Base-by-base conservation (phyloP, 1,140 invertebrate species). In the Oryzaephilus surinamensis region DNA sequence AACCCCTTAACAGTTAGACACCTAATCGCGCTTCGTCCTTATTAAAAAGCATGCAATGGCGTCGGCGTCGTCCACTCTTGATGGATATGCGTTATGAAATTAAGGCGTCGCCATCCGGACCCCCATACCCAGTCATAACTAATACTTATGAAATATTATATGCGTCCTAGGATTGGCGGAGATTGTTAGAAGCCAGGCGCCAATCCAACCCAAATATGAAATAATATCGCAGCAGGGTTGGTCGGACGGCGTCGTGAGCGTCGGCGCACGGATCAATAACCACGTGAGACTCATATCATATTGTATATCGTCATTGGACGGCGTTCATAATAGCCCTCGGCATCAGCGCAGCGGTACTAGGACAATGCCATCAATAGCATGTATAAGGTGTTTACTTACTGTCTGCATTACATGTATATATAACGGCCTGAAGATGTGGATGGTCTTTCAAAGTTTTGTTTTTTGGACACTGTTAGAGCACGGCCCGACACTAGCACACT, bases 201-300 rank as follows among this genome's bases (percentile, higher is more conserved):
- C 56, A 58, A 58, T 58, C 45, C 42, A 44, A 52, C 43, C 39
- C 44, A 57, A 52, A 55, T 58, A 58, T 58, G 56, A 58, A 55
- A 58, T 58, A 50, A 58, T 56, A 57, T 41, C 11, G 41, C 18
- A 8, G 18, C 32, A 26, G 14, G 34, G 35, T 32, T 41, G 28
- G 26, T 29, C 40, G 40, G 36, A 30, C 27, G 21, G 36, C 36
- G 36, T 38, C 36, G 36, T 31, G 6, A 41, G 48, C 48, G 50
- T 52, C 50, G 47, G 50, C 49, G 45, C 47, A 47, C 47, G 38
- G 54, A 57, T 57, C 54, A 51, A 59, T 58, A 52, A 37, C 47
- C 53, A 53, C 53, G 53, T 53, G 54, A 50, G 46, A 27, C 48
- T 51, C 50, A 57, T 57, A 57, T 57, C 54, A 55, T 57, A 57